phyloP scores from a whole-genome alignment of 2,797 vertebrate genomes.

The Glyptemys insculpta region DNA sequence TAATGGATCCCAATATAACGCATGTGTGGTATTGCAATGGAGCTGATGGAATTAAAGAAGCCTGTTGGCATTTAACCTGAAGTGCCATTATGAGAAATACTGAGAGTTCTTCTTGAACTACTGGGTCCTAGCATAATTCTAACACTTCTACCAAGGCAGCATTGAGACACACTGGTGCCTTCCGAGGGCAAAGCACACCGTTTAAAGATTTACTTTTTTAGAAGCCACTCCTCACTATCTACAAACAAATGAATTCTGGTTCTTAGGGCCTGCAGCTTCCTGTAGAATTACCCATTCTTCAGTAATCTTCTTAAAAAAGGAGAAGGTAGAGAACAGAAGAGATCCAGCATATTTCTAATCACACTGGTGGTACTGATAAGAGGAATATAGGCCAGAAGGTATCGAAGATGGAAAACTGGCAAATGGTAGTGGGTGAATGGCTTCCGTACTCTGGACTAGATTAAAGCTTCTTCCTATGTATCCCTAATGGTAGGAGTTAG shows the following conservation, averaged over 20 bases:
- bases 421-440: neutral
- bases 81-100: neutral
- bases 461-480: rapidly evolving
- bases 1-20: neutral
- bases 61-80: neutral
- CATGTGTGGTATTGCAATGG: rapidly evolving
- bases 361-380: neutral
- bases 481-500: neutral
- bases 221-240: neutral
- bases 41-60: rapidly evolving
- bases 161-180: neutral
- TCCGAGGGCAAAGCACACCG: neutral
- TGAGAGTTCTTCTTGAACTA: rapidly evolving
- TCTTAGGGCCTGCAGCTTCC: rapidly evolving
- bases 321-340: neutral
- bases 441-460: neutral
- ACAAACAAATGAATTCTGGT: neutral
- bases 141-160: rapidly evolving
- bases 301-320: neutral
- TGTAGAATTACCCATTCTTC: neutral
- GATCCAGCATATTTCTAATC: neutral
- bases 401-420: neutral
- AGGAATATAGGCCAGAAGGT: neutral
- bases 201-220: slow-evolving; percentile 10
- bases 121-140: neutral